Conservation (phyloP, 2,888 invertebrate species). For the Onthophagus sagittarius region DNA sequence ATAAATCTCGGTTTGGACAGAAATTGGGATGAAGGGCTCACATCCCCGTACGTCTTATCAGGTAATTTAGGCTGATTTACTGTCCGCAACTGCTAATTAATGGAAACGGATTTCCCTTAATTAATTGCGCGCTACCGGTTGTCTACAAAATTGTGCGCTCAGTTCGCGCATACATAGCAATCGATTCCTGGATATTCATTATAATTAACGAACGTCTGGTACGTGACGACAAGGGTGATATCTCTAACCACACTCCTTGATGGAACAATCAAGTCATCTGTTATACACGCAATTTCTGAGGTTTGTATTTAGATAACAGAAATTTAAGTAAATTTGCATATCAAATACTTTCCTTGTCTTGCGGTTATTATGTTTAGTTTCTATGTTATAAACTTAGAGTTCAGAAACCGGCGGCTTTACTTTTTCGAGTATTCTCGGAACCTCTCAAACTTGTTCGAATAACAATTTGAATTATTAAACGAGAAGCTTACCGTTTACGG, state of each 20-base stretch:
- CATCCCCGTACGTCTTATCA: constrained; percentile 5
- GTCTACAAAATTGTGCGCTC: constrained; percentile 2
- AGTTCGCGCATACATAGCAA: not conserved
- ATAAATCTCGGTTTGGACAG: not conserved
- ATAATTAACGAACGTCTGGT: constrained; percentile 8
- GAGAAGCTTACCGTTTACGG: not conserved
- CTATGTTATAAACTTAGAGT: not conserved
- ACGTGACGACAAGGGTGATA: not conserved
- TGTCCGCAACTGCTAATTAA: constrained; percentile 5
- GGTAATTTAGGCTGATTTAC: constrained; percentile 12
- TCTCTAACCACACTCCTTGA: not conserved
- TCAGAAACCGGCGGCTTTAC: not conserved
- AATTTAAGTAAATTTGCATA: not conserved
- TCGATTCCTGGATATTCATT: constrained; percentile 5
- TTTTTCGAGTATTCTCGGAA: not conserved
- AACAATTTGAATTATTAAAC: not conserved
- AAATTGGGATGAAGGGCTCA: not conserved
- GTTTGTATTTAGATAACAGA: not conserved
- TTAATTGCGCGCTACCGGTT: constrained; percentile 10
- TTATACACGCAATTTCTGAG: not conserved
- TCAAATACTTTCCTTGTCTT: too few relatives aligned
- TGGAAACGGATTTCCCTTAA: constrained; percentile 10
- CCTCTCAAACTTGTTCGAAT: not conserved
- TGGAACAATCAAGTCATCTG: not conserved
- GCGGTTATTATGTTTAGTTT: not conserved